Evolutionary conservation across 2,888 invertebrate species (phyloP), one percentile per base, ranked within the genome.

Genomic region (Stenichneumon culpator): DNA sequence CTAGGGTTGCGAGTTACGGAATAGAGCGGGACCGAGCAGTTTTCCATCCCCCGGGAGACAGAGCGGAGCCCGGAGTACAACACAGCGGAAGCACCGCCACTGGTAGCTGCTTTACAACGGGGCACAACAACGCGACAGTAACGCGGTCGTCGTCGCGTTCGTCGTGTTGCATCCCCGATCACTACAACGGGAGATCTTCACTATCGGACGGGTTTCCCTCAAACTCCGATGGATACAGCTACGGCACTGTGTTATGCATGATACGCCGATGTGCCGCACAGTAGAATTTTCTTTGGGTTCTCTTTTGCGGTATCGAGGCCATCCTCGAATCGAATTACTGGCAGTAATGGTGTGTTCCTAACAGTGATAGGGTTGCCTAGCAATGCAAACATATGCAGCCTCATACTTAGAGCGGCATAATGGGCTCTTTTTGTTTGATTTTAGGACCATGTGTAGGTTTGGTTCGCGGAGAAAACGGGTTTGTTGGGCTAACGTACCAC

Each of bases 41-140:
- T 85, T 86, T 85, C 69, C 65, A 67, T 83, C 87, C 85, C 87
- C 75, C 39, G 87, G 84, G 83, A 86, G 87, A 85, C 83, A 87
- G 60, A 78, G 72, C 63, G 83, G 81, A 85, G 83, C 75, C 85
- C 75, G 44, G 84, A 82, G 82, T 85, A 81, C 32, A 79, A 63
- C 70, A 14, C 54, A 16, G 32, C 63, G 11, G 14, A 19, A n/a
- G 60, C 52, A 60, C 14, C 25, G 47, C 19, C 14, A 7, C 52
- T 5, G 32, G 70, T 72, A 6, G 32, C 16, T 19, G 52, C 22
- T 36, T 50, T 32, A 50, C 28, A 65, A 75, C 22, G 39, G 77
- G 9, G 22, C 54, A 39, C 54, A 39, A 32, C 54, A 32, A 47
- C 47, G 47, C 67, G 47, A 47, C 39, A n/a, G 78, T 50, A 68